Evolutionary conservation across 1,140 invertebrate species (phyloP), one percentile per base, ranked within the genome.

Genomic region (Drosophila sturtevanti): DNA sequence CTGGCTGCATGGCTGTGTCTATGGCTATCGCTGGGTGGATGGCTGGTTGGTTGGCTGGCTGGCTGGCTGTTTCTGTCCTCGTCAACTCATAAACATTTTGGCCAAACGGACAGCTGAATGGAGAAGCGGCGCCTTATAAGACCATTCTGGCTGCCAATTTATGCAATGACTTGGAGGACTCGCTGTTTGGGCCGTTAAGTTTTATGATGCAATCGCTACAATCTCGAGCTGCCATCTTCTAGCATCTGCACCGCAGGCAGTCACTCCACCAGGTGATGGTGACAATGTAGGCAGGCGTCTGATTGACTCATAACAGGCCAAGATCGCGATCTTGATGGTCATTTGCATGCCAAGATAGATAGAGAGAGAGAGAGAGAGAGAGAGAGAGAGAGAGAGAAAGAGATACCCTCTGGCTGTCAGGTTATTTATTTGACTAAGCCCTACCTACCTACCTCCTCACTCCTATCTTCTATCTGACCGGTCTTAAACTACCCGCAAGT

Each of bases 261-360:
- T 63, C 34, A 38, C 38, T 35, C 48, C 11, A 68, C 79, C 51
- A 69, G 86, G 79, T 86, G 84, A 82, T 77, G 79, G 79, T 86
- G 82, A 86, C 82, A 86, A 87, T 86, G 81, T 85, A 81, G 70
- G 70, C 75, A 79, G 71, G 81, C 78, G 64, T 87, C 82, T 86
- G 82, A 86, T 86, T 89, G 82, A 86, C 82, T 86, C 84, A 86
- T 86, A 86, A 82, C 84, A 86, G 81, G 79, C 82, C 71, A 76
- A 79, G 79, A 86, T 89, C 71, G 61, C 82, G 86, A 89, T 89
- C 84, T 89, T 61, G 74, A 71, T 77, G 66, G 67, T 61, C 74
- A 82, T 72, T 81, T 79, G 82, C 79, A 79, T 86, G 78, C 78
- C 78, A 67, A 59, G 55, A 35, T n/a, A n/a, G n/a, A n/a, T n/a